A percentile compares a stretch with the other conserved stretches of the same genome.
Evolutionary conservation across 2,797 vertebrate species (phyloP).

Genomic region (Pseudochromis fuscus): DNA sequence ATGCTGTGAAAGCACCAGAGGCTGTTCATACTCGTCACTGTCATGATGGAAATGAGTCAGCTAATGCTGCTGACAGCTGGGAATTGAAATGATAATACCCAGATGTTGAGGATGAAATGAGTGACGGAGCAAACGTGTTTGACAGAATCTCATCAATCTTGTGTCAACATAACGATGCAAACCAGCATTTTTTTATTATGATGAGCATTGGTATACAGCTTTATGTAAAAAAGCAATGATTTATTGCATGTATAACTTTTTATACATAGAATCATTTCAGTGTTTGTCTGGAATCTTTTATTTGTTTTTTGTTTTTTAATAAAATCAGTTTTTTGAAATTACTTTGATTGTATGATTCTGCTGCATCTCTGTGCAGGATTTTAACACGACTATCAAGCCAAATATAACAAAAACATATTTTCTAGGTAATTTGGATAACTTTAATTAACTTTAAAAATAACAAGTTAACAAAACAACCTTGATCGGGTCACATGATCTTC

Average conservation of each 20-base stretch:
- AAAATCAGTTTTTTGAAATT: constrained; percentile 43
- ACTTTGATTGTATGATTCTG: background rate
- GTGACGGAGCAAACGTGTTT: constrained; percentile 18
- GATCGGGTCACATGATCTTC: background rate
- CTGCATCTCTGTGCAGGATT: no score
- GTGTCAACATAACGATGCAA: constrained; percentile 5
- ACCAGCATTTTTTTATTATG: background rate
- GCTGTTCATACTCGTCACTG: constrained; percentile 40
- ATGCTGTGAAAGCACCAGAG: constrained; percentile 10
- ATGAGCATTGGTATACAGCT: constrained; percentile 19
- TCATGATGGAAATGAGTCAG: constrained; percentile 52
- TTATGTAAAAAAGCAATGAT: background rate
- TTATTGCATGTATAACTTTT: background rate
- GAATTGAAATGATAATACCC: constrained; percentile 42
- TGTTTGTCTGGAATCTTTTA: background rate
- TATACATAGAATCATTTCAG: background rate
- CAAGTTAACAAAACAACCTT: background rate
- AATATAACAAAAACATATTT: background rate
- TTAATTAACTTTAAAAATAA: no score
- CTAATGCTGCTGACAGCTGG: constrained; percentile 43
- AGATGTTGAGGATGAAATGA: constrained; percentile 41
- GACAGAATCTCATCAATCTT: constrained; percentile 37
- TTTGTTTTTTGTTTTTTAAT: constrained; percentile 49
- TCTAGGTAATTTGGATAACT: no score
- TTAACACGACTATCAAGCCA: background rate